Conservation (phyloP, 1,140 invertebrate genomes). For the Drosophila ercepeae region DNA sequence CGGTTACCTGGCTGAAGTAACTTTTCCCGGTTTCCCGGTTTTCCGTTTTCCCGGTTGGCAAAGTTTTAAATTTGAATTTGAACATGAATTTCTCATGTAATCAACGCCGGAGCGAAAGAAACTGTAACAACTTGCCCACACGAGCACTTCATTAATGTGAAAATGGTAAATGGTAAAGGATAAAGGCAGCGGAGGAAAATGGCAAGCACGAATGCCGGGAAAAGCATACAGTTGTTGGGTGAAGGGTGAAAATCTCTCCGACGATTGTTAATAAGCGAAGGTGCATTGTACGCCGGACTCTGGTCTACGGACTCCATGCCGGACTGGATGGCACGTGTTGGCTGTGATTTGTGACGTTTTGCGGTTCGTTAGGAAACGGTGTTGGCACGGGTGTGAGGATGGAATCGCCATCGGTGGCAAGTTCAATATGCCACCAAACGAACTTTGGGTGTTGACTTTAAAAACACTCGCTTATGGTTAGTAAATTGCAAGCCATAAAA, state of each 20-base stretch:
- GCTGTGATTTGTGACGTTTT: slow-evolving; percentile 63
- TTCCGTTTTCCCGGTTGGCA: too few species aligned
- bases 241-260: slow-evolving; percentile 41
- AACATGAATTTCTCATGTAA: slow-evolving; percentile 79
- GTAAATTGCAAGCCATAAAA: slow-evolving; percentile 10
- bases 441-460: slow-evolving; percentile 57
- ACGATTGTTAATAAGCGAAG: slow-evolving; percentile 76
- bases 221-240: slow-evolving; percentile 6
- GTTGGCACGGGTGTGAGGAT: neutral
- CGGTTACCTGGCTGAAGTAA: slow-evolving; percentile 37
- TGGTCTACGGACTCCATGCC: slow-evolving; percentile 2
- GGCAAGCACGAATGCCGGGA: slow-evolving; percentile 39
- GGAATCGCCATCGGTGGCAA: slow-evolving; percentile 39
- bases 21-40: slow-evolving; percentile 27
- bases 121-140: slow-evolving; percentile 56
- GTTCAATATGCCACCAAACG: slow-evolving; percentile 63
- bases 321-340: slow-evolving; percentile 50
- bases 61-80: slow-evolving; percentile 73
- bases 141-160: slow-evolving; percentile 77
- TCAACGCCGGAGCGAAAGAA: slow-evolving; percentile 52
- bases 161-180: slow-evolving; percentile 43
- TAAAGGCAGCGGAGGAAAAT: slow-evolving; percentile 20
- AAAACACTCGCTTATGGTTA: slow-evolving; percentile 37
- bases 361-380: slow-evolving; percentile 63
- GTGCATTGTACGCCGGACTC: slow-evolving; percentile 37